phyloP scores from a whole-genome alignment of 1,140 invertebrate genomes.

The Drosophila chauvacae region DNA sequence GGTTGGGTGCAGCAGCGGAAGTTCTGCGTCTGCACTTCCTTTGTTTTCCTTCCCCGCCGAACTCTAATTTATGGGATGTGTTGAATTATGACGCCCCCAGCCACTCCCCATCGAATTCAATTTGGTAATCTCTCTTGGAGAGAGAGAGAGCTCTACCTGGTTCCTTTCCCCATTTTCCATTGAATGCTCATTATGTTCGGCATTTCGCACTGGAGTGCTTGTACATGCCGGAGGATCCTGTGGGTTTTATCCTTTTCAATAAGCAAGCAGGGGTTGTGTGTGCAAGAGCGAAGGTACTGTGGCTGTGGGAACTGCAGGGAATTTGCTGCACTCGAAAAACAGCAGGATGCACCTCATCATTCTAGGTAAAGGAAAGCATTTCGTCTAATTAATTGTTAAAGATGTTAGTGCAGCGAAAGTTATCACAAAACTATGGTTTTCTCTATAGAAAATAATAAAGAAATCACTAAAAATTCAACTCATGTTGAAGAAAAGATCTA shows the following conservation, averaged over 20 bases:
- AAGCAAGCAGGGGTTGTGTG: constrained; percentile 54
- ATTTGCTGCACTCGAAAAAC: constrained; percentile 4
- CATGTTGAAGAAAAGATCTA: not conserved
- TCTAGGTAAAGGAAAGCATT: not conserved
- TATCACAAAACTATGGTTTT: not conserved
- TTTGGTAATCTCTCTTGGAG: constrained; percentile 33
- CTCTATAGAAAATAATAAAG: too few relatives aligned
- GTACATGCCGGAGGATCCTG: constrained; percentile 65
- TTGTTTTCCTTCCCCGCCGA: constrained; percentile 19
- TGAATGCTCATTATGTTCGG: constrained; percentile 80
- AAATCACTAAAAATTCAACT: too few relatives aligned
- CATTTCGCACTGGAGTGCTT: constrained; percentile 53
- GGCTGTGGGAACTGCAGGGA: not conserved
- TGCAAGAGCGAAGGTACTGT: not conserved
- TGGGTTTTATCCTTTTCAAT: constrained; percentile 21
- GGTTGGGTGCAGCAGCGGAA: constrained; percentile 37
- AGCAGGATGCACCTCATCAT: not conserved
- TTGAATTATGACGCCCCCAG: constrained; percentile 28
- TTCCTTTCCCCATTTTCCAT: constrained; percentile 48
- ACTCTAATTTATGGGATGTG: constrained; percentile 46
- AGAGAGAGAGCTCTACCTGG: constrained; percentile 41
- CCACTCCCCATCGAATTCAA: constrained; percentile 34
- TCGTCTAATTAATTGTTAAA: not conserved
- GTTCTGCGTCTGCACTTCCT: constrained; percentile 57
- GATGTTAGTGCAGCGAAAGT: not conserved